A percentile compares a stretch with the other conserved stretches of the same genome.
These are phyloP conservation scores for Oreotrochilus melanogaster DNA, from an alignment of 2,113 vertebrate genomes.

Conservation along the genomic window DNA sequence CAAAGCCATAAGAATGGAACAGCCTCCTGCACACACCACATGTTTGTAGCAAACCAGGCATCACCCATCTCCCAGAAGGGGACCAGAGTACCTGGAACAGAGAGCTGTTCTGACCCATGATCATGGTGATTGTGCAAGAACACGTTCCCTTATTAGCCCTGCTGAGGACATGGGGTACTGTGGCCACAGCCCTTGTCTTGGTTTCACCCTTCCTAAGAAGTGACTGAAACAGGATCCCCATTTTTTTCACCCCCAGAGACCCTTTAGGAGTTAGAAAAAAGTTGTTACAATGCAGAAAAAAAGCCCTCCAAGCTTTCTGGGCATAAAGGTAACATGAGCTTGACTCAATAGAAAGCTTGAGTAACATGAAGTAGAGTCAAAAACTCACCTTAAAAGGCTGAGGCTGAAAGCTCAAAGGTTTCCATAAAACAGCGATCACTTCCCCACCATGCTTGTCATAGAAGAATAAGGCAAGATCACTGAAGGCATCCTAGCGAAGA, in stretches of 20 bases:
- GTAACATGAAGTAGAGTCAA: not conserved
- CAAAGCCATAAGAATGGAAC: not conserved
- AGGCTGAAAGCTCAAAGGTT: constrained; percentile 87
- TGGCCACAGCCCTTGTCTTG: not conserved
- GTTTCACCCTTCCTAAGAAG: not conserved
- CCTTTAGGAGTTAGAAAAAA: not conserved
- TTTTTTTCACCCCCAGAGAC: not conserved
- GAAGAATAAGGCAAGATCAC: constrained; percentile 93
- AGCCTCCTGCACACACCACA: not conserved
- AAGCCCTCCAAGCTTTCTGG: not conserved
- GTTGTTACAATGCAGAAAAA: not conserved
- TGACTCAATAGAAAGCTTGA: not conserved
- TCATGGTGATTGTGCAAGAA: not conserved
- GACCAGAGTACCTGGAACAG: not conserved
- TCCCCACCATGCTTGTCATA: constrained; percentile 90
- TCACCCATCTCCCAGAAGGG: not conserved
- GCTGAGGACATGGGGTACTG: not conserved
- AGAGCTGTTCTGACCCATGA: not conserved
- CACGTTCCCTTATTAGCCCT: not conserved
- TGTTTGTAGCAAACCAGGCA: not conserved
- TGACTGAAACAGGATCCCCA: not conserved
- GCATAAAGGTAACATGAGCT: not conserved
- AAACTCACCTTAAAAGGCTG: constrained; percentile 89
- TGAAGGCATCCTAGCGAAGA: constrained; percentile 84
- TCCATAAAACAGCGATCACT: constrained; percentile 94